These are phyloP conservation scores for Sesia bembeciformis DNA, from an alignment of 2,888 invertebrate species.

Conservation along the genomic window DNA sequence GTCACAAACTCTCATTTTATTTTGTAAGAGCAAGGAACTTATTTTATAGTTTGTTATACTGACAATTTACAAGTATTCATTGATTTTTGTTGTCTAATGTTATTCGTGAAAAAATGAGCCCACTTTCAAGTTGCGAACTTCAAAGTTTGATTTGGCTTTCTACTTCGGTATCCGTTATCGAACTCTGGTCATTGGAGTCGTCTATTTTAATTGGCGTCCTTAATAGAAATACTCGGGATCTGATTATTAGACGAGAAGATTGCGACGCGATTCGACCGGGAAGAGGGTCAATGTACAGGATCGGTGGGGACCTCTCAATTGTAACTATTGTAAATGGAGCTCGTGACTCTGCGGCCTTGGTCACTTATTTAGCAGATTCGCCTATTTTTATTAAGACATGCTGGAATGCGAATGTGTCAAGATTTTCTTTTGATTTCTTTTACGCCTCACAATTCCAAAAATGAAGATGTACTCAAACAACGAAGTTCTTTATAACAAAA, in stretches of 20 bases:
- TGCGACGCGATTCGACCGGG: constrained; percentile 18
- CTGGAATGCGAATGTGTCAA: not conserved
- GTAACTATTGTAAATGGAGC: constrained; percentile 15
- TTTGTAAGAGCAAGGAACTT: no score
- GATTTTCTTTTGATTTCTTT: not conserved
- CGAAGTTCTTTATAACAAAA: no score
- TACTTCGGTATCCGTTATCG: no score
- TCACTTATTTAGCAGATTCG: constrained; percentile 10
- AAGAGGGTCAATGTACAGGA: constrained; percentile 28
- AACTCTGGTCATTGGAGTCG: not conserved
- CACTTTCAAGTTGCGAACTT: no score
- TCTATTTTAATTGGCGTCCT: not conserved
- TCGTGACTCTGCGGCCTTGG: constrained; percentile 19
- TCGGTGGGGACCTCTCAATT: constrained; percentile 10
- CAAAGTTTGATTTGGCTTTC: no score
- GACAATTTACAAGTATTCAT: no score
- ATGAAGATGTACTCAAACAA: no score
- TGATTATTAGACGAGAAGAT: constrained; percentile 20
- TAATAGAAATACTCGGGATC: not conserved
- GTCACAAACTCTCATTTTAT: not conserved
- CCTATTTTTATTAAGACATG: not conserved
- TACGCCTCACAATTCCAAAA: not conserved
- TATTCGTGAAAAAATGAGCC: no score
- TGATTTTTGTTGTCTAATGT: no score
- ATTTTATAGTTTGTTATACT: no score